phyloP scores from a whole-genome alignment of 2,113 vertebrate species.

The Myotis yumanensis region DNA sequence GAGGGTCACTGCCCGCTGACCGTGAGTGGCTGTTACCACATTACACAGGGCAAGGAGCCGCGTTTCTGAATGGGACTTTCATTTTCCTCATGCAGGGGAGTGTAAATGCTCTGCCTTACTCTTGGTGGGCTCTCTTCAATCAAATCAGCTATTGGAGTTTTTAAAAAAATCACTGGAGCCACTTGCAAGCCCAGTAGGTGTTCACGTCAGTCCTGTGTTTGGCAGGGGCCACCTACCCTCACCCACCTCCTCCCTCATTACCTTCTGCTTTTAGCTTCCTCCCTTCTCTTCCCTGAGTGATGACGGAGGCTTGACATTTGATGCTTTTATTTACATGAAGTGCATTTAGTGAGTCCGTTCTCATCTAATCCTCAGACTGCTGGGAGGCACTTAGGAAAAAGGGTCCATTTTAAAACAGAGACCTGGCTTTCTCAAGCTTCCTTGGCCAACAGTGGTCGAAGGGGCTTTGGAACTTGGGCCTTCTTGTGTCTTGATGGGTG shows the following conservation, averaged over 20 bases:
- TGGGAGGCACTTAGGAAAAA: not conserved
- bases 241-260: not conserved
- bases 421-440: not conserved
- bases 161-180: not conserved
- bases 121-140: not conserved
- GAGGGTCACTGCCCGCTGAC: not conserved
- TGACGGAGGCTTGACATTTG: slow-evolving; percentile 29
- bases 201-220: not conserved
- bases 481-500: accelerated
- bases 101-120: not conserved
- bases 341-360: slow-evolving; percentile 59
- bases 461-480: not conserved
- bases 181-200: not conserved
- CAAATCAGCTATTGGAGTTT: not conserved
- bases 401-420: not conserved
- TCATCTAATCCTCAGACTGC: slow-evolving; percentile 45
- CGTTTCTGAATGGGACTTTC: not conserved
- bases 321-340: slow-evolving; percentile 58
- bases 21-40: accelerated
- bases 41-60: not conserved
- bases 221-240: not conserved
- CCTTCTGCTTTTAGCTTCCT: slow-evolving; percentile 43
- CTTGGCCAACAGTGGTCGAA: not conserved
- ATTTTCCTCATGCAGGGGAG: not conserved
- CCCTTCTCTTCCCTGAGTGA: not conserved